Conservation (phyloP, 1,140 invertebrate species). For the Drosophila kurseongensis region DNA sequence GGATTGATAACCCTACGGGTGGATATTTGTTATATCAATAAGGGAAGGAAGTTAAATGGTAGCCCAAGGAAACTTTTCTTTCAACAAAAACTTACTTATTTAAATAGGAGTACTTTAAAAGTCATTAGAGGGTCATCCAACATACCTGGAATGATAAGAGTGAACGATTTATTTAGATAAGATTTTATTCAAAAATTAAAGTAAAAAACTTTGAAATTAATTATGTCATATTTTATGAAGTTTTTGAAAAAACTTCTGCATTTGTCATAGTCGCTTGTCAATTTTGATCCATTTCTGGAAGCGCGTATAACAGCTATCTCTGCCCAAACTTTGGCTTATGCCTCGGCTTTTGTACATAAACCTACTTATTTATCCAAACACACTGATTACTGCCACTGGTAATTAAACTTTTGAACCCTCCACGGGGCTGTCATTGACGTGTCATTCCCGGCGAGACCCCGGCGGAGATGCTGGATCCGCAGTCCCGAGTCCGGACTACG, state of each 20-base stretch:
- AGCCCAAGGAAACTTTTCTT: not conserved
- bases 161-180: not conserved
- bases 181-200: too few relatives aligned
- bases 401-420: conserved; percentile 83
- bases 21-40: conserved; percentile 20
- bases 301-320: not conserved
- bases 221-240: too few relatives aligned
- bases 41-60: not conserved
- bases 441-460: conserved; percentile 47
- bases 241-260: too few relatives aligned
- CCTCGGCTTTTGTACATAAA: conserved; percentile 42
- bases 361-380: conserved; percentile 47
- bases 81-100: conserved; percentile 21
- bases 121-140: not conserved
- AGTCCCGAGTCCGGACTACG: conserved; percentile 9
- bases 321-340: conserved; percentile 4
- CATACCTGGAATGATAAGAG: conserved; percentile 28
- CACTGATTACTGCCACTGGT: conserved; percentile 71
- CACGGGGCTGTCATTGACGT: conserved; percentile 67
- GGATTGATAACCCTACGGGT: conserved; percentile 5
- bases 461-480: conserved; percentile 10
- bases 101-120: not conserved
- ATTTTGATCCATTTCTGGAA: not conserved
- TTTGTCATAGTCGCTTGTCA: too few relatives aligned
- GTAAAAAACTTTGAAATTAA: too few relatives aligned